A percentile compares a stretch with the other conserved stretches of the same genome.
Evolutionary conservation across 2,888 invertebrate species (phyloP).

Genomic region (Troglohyphantes excavatus): DNA sequence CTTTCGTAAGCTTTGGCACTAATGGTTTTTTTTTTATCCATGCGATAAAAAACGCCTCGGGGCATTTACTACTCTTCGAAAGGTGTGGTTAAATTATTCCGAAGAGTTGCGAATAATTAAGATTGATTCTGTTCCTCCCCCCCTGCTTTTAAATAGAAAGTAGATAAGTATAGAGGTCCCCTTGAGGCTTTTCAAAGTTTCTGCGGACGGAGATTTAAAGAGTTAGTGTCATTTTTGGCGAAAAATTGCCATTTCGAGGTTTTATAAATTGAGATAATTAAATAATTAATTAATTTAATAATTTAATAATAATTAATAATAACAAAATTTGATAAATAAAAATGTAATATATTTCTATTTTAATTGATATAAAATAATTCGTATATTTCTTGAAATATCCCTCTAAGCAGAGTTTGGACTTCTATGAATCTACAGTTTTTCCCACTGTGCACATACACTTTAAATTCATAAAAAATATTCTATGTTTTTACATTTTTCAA

Average conservation of each 20-base stretch:
- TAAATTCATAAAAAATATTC: too few relatives aligned
- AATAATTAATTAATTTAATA: too few relatives aligned
- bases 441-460: too few relatives aligned
- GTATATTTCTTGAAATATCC: too few relatives aligned
- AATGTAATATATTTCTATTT: too few relatives aligned
- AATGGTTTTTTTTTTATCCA: constrained; percentile 33
- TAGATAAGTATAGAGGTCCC: constrained; percentile 34
- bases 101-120: constrained; percentile 67
- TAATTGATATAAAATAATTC: too few relatives aligned
- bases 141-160: constrained; percentile 31
- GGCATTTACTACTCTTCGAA: constrained; percentile 44
- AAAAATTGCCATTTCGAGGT: too few relatives aligned
- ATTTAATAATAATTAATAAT: too few relatives aligned
- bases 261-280: background rate
- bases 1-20: constrained; percentile 54
- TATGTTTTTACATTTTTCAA: too few relatives aligned
- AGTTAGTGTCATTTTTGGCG: background rate
- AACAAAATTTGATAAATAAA: too few relatives aligned
- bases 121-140: constrained; percentile 59
- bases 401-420: too few relatives aligned
- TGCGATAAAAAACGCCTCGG: constrained; percentile 44
- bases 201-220: constrained; percentile 4
- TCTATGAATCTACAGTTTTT: too few relatives aligned
- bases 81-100: constrained; percentile 74
- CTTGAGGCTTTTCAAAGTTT: constrained; percentile 33